Evolutionary conservation across 2,888 invertebrate genomes (phyloP).

Genomic region (Smittia sp.): DNA sequence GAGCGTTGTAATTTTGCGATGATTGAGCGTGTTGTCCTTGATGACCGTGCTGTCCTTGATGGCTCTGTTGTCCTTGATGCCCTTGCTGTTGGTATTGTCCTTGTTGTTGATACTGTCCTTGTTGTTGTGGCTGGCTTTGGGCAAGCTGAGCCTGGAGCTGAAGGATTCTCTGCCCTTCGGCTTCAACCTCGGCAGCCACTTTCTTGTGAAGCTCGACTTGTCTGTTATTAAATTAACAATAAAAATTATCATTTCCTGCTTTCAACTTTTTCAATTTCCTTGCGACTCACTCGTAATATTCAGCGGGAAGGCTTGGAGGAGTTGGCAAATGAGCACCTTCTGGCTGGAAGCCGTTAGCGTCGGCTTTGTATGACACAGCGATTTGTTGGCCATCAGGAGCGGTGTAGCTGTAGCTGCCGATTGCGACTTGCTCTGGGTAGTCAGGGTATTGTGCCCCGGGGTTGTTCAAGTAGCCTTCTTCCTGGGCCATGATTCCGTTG

Average conservation of each 20-base stretch:
- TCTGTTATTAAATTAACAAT: conserved; percentile 14
- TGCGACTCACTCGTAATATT: conserved; percentile 39
- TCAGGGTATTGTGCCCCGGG: conserved; percentile 60
- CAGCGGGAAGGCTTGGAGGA: conserved; percentile 67
- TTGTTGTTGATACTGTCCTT: conserved; percentile 34
- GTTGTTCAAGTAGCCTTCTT: conserved; percentile 58
- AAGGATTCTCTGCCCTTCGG: conserved; percentile 31
- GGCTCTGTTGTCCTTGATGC: conserved; percentile 33
- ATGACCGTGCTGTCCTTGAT: conserved; percentile 4
- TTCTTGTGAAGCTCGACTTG: conserved; percentile 36
- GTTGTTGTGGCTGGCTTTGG: conserved; percentile 27
- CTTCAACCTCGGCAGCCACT: conserved; percentile 38
- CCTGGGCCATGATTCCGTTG: conserved; percentile 62
- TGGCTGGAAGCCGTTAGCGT: conserved; percentile 74
- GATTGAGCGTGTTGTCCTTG: conserved; percentile 29
- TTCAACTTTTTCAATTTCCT: neutral
- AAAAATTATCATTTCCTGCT: neutral
- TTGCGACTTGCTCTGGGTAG: conserved; percentile 60
- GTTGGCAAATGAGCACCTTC: conserved; percentile 75
- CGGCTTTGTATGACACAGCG: conserved; percentile 67
- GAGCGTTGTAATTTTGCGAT: conserved; percentile 27
- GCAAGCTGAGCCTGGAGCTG: conserved; percentile 9
- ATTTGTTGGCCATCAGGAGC: conserved; percentile 63
- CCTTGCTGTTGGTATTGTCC: conserved; percentile 30
- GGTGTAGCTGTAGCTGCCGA: conserved; percentile 63